Conservation (phyloP, 2,797 vertebrate genomes). For the Taeniopygia guttata region DNA sequence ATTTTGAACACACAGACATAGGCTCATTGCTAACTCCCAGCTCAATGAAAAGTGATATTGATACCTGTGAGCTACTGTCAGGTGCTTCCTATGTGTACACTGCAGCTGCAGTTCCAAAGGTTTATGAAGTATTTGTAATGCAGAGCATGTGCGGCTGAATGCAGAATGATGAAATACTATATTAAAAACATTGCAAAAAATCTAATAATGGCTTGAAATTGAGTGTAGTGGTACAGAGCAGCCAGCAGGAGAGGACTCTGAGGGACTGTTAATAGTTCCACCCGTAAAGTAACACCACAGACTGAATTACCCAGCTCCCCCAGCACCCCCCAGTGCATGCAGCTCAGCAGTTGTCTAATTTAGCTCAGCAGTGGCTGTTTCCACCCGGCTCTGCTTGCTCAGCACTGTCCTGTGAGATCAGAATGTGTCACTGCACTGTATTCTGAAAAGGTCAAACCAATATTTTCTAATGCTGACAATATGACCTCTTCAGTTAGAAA, state of each 20-base stretch:
- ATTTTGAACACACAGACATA: neutral
- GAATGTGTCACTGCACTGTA: neutral
- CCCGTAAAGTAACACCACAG: neutral
- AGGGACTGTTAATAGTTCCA: neutral
- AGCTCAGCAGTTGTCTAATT: neutral
- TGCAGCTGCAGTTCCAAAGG: neutral
- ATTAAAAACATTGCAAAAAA: neutral
- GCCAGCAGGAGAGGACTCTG: neutral
- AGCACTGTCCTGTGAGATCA: conserved; percentile 3
- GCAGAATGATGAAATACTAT: neutral
- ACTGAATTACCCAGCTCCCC: neutral
- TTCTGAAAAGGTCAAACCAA: neutral
- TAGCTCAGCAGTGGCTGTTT: neutral
- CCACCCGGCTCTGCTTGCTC: neutral
- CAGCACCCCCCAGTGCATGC: neutral
- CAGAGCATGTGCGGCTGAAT: neutral
- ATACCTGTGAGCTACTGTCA: neutral
- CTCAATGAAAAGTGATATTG: neutral
- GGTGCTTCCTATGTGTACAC: neutral
- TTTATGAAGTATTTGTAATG: neutral
- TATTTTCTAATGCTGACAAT: neutral
- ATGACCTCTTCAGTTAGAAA: neutral
- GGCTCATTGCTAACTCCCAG: neutral
- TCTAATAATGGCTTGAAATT: neutral
- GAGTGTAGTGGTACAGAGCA: neutral